phyloP scores from a whole-genome alignment of 1,140 invertebrate genomes.

The Penaeus vannamei region DNA sequence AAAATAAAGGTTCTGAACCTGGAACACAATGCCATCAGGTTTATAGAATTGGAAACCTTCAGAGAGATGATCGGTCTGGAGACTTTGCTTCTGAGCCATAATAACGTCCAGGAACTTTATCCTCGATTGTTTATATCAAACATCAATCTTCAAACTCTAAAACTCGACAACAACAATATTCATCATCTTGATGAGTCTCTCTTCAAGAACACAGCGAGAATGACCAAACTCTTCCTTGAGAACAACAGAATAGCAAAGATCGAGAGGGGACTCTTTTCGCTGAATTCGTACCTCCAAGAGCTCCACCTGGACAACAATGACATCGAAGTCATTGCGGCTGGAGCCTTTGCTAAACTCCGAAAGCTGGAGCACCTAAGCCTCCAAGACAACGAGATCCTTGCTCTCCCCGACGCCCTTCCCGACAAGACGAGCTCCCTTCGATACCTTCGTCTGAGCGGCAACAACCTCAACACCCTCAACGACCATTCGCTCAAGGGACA shows the following conservation, averaged over 20 bases:
- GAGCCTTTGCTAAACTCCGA: constrained; percentile 84
- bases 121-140: constrained; percentile 82
- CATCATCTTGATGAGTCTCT: constrained; percentile 83
- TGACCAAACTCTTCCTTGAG: constrained; percentile 87
- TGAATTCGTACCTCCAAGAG: constrained; percentile 84
- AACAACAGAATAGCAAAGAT: constrained; percentile 86
- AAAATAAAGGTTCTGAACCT: constrained; percentile 87
- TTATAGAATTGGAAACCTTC: constrained; percentile 82
- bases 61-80: constrained; percentile 81
- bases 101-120: constrained; percentile 86
- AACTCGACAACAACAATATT: constrained; percentile 92
- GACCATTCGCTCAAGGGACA: constrained; percentile 84
- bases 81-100: constrained; percentile 88
- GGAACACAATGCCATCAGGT: constrained; percentile 87
- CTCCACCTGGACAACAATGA: constrained; percentile 90
- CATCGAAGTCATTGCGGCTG: constrained; percentile 85
- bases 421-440: constrained; percentile 79
- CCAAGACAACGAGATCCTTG: constrained; percentile 84
- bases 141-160: constrained; percentile 84
- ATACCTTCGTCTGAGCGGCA: constrained; percentile 88
- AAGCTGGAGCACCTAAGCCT: constrained; percentile 90
- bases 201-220: constrained; percentile 81
- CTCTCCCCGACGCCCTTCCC: constrained; percentile 84
- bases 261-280: constrained; percentile 84
- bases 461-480: constrained; percentile 83